Evolutionary conservation across 2,797 vertebrate genomes (phyloP).

Genomic region (Euthynnus affinis): DNA sequence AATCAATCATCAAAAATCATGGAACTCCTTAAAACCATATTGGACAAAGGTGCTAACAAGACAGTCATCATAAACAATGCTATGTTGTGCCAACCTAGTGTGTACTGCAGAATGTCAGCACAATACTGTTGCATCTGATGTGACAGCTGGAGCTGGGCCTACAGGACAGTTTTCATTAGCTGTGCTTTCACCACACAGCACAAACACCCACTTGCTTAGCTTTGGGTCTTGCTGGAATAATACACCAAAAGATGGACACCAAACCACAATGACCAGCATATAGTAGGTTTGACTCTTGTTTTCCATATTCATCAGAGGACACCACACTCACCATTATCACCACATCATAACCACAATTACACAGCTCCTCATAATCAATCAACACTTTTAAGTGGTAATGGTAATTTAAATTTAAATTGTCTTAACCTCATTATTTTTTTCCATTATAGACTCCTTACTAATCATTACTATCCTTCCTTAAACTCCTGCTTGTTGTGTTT

Average conservation of each 20-base stretch:
- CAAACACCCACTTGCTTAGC: conserved; percentile 5
- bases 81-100: conserved; percentile 18
- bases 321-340: neutral
- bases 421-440: too few relatives aligned
- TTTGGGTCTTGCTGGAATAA: neutral
- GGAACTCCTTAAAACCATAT: neutral
- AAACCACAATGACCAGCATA: neutral
- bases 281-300: neutral
- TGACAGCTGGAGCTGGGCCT: conserved; percentile 37
- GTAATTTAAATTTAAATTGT: too few relatives aligned
- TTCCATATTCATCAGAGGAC: neutral
- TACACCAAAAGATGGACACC: conserved; percentile 19
- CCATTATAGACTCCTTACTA: too few relatives aligned
- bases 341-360: neutral
- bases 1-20: conserved; percentile 3
- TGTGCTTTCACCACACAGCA: conserved; percentile 16
- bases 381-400: too few relatives aligned
- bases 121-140: conserved; percentile 26
- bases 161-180: conserved; percentile 44
- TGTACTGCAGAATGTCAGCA: conserved; percentile 1
- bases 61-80: conserved; percentile 32
- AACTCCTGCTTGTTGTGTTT: too few relatives aligned
- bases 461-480: too few relatives aligned
- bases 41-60: conserved; percentile 36
- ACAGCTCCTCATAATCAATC: neutral